These are phyloP conservation scores for Drosophila histrio DNA, from an alignment of 2,888 invertebrate genomes.

Conservation along the genomic window DNA sequence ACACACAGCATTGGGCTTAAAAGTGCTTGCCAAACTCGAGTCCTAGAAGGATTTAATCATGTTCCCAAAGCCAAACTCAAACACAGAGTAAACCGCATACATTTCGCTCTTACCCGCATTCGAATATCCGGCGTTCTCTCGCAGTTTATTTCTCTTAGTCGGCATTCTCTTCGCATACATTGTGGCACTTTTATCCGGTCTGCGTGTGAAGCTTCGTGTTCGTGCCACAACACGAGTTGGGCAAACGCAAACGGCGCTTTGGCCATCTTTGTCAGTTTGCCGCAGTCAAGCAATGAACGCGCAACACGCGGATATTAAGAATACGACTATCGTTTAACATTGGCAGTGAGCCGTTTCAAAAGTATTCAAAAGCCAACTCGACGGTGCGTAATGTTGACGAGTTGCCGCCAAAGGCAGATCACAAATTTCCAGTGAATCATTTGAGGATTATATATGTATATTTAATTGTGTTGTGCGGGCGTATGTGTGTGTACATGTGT, in stretches of 20 bases:
- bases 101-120: not conserved
- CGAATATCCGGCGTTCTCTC: not conserved
- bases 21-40: slow-evolving; percentile 23
- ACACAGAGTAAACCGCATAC: slow-evolving; percentile 6
- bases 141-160: slow-evolving; percentile 26
- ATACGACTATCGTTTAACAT: slow-evolving; percentile 24
- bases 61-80: slow-evolving; percentile 3
- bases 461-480: not conserved
- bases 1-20: slow-evolving; percentile 8
- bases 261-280: slow-evolving; percentile 65
- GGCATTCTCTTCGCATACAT: slow-evolving; percentile 39
- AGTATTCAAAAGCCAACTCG: slow-evolving; percentile 1
- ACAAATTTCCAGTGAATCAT: slow-evolving; percentile 20
- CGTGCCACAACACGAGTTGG: slow-evolving; percentile 55
- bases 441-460: slow-evolving; percentile 8
- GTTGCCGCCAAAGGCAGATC: slow-evolving; percentile 37
- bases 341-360: slow-evolving; percentile 2
- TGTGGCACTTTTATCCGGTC: slow-evolving; percentile 47
- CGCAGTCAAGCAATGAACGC: slow-evolving; percentile 72
- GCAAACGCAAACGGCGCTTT: slow-evolving; percentile 35
- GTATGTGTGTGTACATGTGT: not conserved
- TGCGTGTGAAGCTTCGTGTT: slow-evolving; percentile 33
- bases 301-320: slow-evolving; percentile 60
- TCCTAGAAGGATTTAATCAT: slow-evolving; percentile 1
- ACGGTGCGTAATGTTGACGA: slow-evolving; percentile 25